Base-by-base conservation (phyloP, 2,797 vertebrate species). In the Neosilurus hyrtlii region DNA sequence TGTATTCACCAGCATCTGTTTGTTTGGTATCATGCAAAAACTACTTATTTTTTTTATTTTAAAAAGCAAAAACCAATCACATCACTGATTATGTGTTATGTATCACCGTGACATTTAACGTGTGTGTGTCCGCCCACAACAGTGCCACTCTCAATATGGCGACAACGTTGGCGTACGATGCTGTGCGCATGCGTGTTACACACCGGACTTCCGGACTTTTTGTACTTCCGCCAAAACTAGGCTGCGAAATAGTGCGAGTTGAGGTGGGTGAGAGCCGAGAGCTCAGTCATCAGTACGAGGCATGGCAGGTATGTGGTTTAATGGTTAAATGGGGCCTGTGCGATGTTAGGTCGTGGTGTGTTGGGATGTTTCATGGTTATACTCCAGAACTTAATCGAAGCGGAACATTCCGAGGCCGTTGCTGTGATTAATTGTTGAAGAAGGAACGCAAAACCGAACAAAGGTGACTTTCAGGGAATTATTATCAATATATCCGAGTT, bases 291-390 rank as follows among this genome's bases (percentile, higher is more conserved):
- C 81, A 84, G 67, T 77, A 66, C 77, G n/a, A 78, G 88, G 80
- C 74, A 88, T 89, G 89, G 74, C 86, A 88, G 89, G 89, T 90
- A 43, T 83, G 24, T 73, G 15, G 15, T 22, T 78, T 11, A n/a
- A 24, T 30, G 16, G 16, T 54, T 11, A 24, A 70, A 9, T 1
- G 16, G 24, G 14, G 51, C 7, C 26, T 62, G 30, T 30, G 37
- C 12, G 9, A 10, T 24, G 9, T 2, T 10, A 18, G 0, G 15
- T 7, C n/a, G n/a, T n/a, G n/a, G n/a, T n/a, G n/a, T n/a, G n/a
- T n/a, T n/a, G n/a, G n/a, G n/a, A n/a, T n/a, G n/a, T n/a, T n/a
- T n/a, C n/a, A n/a, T n/a, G n/a, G n/a, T n/a, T n/a, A 37, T 11
- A 16, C 18, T 71, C 22, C 12, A 1, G 12, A n/a, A n/a, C 18